These are phyloP conservation scores for Neodontobutis hainanensis DNA, from an alignment of 2,113 vertebrate genomes.

Conservation along the genomic window DNA sequence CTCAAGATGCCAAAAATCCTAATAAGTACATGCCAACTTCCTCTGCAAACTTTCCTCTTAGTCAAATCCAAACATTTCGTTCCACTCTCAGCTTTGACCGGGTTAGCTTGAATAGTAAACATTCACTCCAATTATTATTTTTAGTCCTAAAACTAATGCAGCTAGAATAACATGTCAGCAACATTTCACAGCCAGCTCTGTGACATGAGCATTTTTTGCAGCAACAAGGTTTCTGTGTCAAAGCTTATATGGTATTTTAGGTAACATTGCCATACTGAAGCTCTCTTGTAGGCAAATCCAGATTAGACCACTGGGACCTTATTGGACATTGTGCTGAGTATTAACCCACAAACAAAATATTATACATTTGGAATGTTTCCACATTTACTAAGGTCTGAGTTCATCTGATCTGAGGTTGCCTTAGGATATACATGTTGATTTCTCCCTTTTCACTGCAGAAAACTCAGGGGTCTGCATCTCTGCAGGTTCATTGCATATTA, in stretches of 20 bases:
- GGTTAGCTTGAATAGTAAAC: constrained; percentile 49
- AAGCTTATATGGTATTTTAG: constrained; percentile 24
- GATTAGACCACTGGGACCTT: constrained; percentile 79
- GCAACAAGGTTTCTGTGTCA: constrained; percentile 30
- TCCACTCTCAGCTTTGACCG: constrained; percentile 6
- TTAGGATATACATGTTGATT: constrained; percentile 71
- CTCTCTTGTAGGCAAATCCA: constrained; percentile 32
- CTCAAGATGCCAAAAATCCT: constrained; percentile 37
- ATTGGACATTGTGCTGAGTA: constrained; percentile 83
- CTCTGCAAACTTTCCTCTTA: constrained; percentile 65
- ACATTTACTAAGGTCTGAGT: constrained; percentile 71
- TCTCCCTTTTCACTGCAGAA: constrained; percentile 31
- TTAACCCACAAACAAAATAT: constrained; percentile 82
- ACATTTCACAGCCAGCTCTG: constrained; percentile 20
- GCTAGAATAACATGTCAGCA: constrained; percentile 40
- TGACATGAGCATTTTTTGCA: constrained; percentile 24
- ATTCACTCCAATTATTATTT: constrained; percentile 55
- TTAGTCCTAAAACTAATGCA: constrained; percentile 32
- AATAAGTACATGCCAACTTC: constrained; percentile 51
- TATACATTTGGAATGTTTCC: constrained; percentile 85
- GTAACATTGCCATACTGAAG: constrained; percentile 9
- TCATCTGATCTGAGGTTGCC: constrained; percentile 57
- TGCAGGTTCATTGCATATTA: constrained; percentile 63
- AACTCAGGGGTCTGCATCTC: constrained; percentile 48
- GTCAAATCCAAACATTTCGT: constrained; percentile 41